Base-by-base conservation (phyloP, 2,797 vertebrate genomes). In the Schizopygopsis pylzovi region DNA sequence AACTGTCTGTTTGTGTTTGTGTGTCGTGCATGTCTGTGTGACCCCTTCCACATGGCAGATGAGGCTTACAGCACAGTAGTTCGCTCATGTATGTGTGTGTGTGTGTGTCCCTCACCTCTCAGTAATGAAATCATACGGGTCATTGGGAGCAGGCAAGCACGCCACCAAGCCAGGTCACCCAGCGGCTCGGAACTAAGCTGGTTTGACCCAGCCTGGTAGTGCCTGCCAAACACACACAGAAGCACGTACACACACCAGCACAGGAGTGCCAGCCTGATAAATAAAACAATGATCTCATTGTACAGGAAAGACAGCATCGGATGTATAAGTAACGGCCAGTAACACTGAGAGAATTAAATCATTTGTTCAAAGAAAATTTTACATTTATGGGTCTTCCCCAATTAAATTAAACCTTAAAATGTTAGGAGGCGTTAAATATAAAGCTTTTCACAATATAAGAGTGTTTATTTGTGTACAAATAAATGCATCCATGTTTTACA, bases 111-210 rank as follows among this genome's bases (percentile, higher is more conserved):
- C 92, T 95, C 93, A 95, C 93, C 93, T 94, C 94, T 85, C 82
- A 89, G 90, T 96, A 95, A 95, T 94, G 92, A 94, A 94, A 96
- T 95, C 94, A 95, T 87, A 89, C 85, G 93, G 94, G 95, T 95
- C 94, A 94, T 89, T 89, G 91, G 90, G 93, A 93, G 92, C 88
- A 87, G 88, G 87, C 81, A 87, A 82, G 63, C 72, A 80, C 65
- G 59, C 85, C 88, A 90, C 91, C 90, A 88, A 61, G 82, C 93
- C 94, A 95, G 95, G 94, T 95, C 94, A 93, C 81, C 91, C 94
- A 93, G 87, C 93, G 90, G 93, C 93, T 94, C 91, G 92, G 95
- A 95, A 95, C 92, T 95, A 95, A 96, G 94, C 94, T 93, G 91
- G 94, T 95, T 93, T 95, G 95, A 95, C 95, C 94, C 90, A 63